These are phyloP conservation scores for Leucosticte australis DNA, from an alignment of 2,113 vertebrate genomes.

Conservation along the genomic window DNA sequence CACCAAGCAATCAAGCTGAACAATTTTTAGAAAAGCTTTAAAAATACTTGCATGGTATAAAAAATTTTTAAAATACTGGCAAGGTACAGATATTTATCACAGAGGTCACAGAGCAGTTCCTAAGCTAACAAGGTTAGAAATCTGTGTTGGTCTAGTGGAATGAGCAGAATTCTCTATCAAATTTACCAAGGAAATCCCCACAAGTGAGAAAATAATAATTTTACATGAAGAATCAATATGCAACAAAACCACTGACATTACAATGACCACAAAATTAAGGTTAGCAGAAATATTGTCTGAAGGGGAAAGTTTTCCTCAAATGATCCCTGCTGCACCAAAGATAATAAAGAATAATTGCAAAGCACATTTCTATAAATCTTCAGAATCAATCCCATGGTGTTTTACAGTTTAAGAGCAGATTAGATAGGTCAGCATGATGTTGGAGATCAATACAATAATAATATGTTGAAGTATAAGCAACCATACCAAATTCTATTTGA, in stretches of 20 bases:
- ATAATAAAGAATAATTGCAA: not conserved
- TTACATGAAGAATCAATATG: not conserved
- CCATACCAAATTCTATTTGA: not conserved
- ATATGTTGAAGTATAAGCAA: not conserved
- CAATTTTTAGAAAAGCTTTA: not conserved
- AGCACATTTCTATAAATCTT: not conserved
- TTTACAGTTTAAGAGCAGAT: not conserved
- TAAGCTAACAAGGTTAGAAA: not conserved
- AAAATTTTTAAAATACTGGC: not conserved
- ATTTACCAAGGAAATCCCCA: not conserved
- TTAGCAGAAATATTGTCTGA: not conserved
- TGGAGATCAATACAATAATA: slow-evolving; percentile 6
- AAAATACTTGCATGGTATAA: not conserved
- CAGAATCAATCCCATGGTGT: not conserved
- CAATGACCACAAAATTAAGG: not conserved
- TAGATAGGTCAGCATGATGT: not conserved
- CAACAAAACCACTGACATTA: not conserved
- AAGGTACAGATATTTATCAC: not conserved
- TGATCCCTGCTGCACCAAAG: not conserved
- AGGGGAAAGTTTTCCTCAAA: not conserved
- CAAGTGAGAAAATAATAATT: not conserved
- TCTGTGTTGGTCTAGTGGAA: not conserved
- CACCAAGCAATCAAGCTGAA: not conserved
- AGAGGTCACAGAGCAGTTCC: not conserved
- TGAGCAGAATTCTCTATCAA: not conserved